Conservation (phyloP, 2,113 vertebrate genomes). For the Paralichthys olivaceus region DNA sequence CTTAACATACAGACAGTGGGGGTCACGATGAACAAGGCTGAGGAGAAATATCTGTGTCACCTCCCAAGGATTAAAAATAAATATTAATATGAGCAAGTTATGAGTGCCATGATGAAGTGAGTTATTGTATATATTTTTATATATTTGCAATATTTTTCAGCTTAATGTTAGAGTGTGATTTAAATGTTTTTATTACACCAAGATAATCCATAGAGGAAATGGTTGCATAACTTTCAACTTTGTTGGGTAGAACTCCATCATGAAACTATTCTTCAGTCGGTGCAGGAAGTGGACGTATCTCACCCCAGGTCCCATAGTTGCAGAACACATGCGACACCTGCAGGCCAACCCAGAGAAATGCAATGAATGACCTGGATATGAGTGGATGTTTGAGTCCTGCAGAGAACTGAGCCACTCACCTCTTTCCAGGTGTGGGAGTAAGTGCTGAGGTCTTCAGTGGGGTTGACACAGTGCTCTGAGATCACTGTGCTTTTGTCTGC, state of each 20-base stretch:
- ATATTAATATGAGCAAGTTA: too few relatives aligned
- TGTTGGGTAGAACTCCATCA: conserved; percentile 76
- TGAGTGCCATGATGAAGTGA: too few relatives aligned
- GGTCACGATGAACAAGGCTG: too few relatives aligned
- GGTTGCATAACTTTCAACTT: too few relatives aligned
- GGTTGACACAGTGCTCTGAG: conserved; percentile 73
- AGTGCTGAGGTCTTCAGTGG: conserved; percentile 58
- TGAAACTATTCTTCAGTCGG: conserved; percentile 82
- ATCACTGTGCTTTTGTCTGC: conserved; percentile 81
- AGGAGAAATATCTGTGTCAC: too few relatives aligned
- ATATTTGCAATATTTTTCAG: too few relatives aligned
- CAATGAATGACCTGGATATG: conserved; percentile 2
- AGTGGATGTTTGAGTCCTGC: background rate
- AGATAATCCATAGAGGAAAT: too few relatives aligned
- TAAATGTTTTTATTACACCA: too few relatives aligned
- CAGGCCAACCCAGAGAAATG: conserved; percentile 43
- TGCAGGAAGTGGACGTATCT: conserved; percentile 86
- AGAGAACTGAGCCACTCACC: conserved; percentile 56
- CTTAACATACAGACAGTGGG: too few relatives aligned
- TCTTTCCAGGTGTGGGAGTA: conserved; percentile 83
- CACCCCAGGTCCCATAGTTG: conserved; percentile 79
- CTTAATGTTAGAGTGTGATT: too few relatives aligned
- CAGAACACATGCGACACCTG: conserved; percentile 82
- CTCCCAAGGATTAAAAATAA: too few relatives aligned
- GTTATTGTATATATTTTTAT: too few relatives aligned